These are phyloP conservation scores for Hydropsyche tenuis DNA, from an alignment of 1,140 invertebrate species.

Conservation along the genomic window DNA sequence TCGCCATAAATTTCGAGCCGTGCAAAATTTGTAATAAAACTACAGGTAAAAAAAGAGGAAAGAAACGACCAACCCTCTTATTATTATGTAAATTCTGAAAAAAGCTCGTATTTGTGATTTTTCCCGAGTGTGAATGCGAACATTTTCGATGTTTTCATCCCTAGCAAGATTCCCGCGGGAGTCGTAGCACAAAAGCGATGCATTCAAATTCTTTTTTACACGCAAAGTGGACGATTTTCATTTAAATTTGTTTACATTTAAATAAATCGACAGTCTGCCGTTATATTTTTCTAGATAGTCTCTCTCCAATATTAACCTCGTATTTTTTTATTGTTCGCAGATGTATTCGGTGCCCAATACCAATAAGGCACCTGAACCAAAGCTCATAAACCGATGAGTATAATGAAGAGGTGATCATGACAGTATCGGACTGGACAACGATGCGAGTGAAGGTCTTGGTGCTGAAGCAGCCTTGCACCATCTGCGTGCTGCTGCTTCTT, in stretches of 20 bases:
- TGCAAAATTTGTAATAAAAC: no score
- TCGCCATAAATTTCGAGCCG: no score
- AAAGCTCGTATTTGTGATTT: slow-evolving; percentile 23
- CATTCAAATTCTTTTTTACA: slow-evolving; percentile 7
- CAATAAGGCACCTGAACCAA: no score
- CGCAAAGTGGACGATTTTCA: no score
- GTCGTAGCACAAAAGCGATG: background rate
- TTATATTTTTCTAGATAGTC: no score
- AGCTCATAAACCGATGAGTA: background rate
- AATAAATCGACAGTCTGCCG: no score
- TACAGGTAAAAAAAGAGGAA: no score
- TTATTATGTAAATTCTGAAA: slow-evolving; percentile 17
- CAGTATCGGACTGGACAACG: background rate
- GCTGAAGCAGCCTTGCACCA: slow-evolving; percentile 12
- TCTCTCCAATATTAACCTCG: no score
- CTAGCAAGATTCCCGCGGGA: background rate
- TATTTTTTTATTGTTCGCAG: no score
- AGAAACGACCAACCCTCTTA: background rate
- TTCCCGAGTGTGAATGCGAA: background rate
- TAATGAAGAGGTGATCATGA: slow-evolving; percentile 7
- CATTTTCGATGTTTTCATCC: slow-evolving; percentile 6
- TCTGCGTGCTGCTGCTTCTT: slow-evolving; percentile 35
- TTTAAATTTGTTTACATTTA: no score
- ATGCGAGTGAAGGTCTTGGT: background rate
- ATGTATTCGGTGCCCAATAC: no score